A percentile compares a stretch with the other conserved stretches of the same genome.
phyloP scores from a whole-genome alignment of 2,797 vertebrate species.

The Fratercula arctica region DNA sequence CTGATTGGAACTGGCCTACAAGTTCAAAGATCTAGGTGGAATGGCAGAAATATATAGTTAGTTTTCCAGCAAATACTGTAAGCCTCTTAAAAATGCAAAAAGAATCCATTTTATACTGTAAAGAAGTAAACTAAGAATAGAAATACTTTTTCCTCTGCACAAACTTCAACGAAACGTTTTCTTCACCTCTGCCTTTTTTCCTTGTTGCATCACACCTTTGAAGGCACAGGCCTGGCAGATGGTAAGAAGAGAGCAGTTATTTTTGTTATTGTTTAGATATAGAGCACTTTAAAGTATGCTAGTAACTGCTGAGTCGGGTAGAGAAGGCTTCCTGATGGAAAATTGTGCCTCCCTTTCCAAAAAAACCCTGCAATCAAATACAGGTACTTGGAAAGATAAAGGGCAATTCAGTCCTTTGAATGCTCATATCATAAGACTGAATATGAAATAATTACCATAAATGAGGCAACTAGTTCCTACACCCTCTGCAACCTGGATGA shows the following conservation, averaged over 20 bases:
- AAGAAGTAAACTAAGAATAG: background rate
- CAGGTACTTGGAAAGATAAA: constrained; percentile 31
- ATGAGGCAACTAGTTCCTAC: constrained; percentile 60
- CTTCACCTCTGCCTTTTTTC: background rate
- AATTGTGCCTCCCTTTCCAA: background rate
- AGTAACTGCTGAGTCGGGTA: background rate
- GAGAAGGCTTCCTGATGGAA: background rate
- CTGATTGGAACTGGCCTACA: background rate
- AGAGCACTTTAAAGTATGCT: background rate
- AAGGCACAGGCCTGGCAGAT: background rate
- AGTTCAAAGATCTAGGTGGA: background rate
- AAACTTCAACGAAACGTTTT: background rate
- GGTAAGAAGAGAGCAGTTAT: background rate
- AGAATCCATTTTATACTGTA: background rate
- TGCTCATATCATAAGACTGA: constrained; percentile 36
- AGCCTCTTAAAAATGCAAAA: background rate
- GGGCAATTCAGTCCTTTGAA: constrained; percentile 32
- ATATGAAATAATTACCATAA: constrained; percentile 37
- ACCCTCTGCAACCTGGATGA: constrained; percentile 61
- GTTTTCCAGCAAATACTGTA: background rate
- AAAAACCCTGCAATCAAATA: background rate
- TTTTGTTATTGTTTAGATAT: background rate
- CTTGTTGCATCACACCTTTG: background rate
- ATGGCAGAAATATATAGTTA: background rate
- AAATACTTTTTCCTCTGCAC: background rate